Evolutionary conservation across 2,888 invertebrate species (phyloP).

Genomic region (Agrenia bidenticulata): DNA sequence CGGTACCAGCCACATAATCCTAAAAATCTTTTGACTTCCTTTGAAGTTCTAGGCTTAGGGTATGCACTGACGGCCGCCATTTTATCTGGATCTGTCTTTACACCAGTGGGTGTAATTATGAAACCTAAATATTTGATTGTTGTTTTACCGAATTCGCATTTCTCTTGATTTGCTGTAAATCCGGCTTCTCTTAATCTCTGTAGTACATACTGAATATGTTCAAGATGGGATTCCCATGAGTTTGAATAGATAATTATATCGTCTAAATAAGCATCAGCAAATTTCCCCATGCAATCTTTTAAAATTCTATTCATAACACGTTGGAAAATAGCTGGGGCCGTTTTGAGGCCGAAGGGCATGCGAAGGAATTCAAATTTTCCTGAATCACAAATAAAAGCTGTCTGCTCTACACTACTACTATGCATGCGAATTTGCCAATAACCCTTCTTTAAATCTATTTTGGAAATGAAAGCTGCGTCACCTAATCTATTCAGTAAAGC

Average conservation of each 20-base stretch:
- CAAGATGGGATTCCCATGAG: slow-evolving; percentile 32
- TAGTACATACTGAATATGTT: slow-evolving; percentile 43
- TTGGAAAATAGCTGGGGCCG: slow-evolving; percentile 29
- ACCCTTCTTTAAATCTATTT: slow-evolving; percentile 32
- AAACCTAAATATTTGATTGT: not conserved
- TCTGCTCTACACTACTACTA: slow-evolving; percentile 18
- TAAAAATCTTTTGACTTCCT: slow-evolving; percentile 30
- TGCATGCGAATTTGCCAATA: slow-evolving; percentile 36
- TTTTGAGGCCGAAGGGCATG: slow-evolving; percentile 35
- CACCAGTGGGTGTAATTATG: not conserved
- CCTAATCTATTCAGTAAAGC: not conserved
- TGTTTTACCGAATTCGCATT: too few species aligned
- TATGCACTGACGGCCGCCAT: not conserved
- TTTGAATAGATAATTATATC: slow-evolving; percentile 32
- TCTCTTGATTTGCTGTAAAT: too few species aligned
- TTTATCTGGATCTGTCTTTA: not conserved
- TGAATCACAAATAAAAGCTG: slow-evolving; percentile 23
- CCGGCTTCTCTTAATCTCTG: slow-evolving; percentile 34
- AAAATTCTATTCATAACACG: slow-evolving; percentile 30
- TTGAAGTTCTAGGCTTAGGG: slow-evolving; percentile 24
- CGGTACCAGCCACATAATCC: slow-evolving; percentile 43
- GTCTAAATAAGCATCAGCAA: slow-evolving; percentile 27
- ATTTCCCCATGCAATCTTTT: slow-evolving; percentile 20
- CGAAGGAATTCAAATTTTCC: slow-evolving; percentile 19
- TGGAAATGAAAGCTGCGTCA: not conserved